Conservation (phyloP, 1,140 invertebrate genomes). For the Nomia melanderi region DNA sequence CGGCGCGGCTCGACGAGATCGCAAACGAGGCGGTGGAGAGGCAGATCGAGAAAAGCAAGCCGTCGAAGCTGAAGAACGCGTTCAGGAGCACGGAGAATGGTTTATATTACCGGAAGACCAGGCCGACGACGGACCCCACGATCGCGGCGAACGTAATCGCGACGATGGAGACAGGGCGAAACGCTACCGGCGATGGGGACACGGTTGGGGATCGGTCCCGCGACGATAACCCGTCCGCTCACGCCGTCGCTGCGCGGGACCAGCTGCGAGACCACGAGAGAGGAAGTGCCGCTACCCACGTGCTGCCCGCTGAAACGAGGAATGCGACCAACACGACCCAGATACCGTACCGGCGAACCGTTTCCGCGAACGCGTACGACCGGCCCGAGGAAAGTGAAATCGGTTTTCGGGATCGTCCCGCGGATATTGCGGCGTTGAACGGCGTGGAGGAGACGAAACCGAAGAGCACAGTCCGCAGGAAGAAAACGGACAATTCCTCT, state of each 20-base stretch:
- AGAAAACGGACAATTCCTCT: background rate
- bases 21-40: slow-evolving; percentile 70
- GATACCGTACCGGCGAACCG: slow-evolving; percentile 47
- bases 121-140: slow-evolving; percentile 66
- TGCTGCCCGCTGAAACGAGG: slow-evolving; percentile 28
- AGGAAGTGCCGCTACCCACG: slow-evolving; percentile 53
- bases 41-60: slow-evolving; percentile 71
- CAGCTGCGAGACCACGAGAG: slow-evolving; percentile 39
- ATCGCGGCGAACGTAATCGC: slow-evolving; percentile 74
- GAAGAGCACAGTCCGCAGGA: background rate
- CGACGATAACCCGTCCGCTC: slow-evolving; percentile 58
- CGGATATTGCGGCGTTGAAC: background rate
- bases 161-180: slow-evolving; percentile 31
- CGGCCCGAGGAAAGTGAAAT: slow-evolving; percentile 36
- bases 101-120: slow-evolving; percentile 66
- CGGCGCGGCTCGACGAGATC: slow-evolving; percentile 64
- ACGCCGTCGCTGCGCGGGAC: slow-evolving; percentile 50
- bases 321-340: slow-evolving; percentile 62
- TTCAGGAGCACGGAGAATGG: slow-evolving; percentile 62
- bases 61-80: slow-evolving; percentile 68
- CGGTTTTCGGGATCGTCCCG: background rate
- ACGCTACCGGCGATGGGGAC: slow-evolving; percentile 27
- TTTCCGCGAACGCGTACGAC: slow-evolving; percentile 37
- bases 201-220: slow-evolving; percentile 40
- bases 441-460: background rate